These are phyloP conservation scores for Meriones unguiculatus DNA, from an alignment of 2,113 vertebrate genomes.

Conservation along the genomic window DNA sequence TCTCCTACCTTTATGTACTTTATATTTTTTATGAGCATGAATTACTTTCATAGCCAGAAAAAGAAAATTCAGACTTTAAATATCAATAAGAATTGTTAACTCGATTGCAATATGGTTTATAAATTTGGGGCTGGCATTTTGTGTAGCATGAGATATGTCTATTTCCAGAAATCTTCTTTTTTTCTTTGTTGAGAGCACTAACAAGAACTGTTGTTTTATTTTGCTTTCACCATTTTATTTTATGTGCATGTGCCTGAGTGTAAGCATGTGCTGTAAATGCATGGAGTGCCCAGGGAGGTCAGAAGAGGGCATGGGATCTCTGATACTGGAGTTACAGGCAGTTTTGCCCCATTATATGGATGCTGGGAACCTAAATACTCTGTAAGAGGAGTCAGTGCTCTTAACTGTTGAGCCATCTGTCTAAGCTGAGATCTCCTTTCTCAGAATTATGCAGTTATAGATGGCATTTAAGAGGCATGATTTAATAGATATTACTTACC, in stretches of 20 bases:
- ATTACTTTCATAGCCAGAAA: slow-evolving; percentile 14
- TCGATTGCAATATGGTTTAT: background rate
- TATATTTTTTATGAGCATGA: background rate
- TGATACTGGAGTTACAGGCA: background rate
- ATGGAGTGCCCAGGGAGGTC: background rate
- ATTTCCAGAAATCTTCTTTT: background rate
- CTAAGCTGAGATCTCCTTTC: background rate
- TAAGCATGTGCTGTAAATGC: no score
- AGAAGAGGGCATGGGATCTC: background rate
- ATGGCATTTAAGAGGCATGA: slow-evolving; percentile 44
- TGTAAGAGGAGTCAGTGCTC: background rate
- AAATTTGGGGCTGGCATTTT: background rate
- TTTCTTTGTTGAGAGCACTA: slow-evolving; percentile 8
- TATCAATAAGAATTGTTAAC: background rate
- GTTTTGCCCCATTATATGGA: no score
- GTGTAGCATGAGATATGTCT: background rate
- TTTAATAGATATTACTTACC: slow-evolving; percentile 44
- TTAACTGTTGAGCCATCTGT: background rate
- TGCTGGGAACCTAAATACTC: background rate
- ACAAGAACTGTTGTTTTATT: background rate
- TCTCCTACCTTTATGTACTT: background rate
- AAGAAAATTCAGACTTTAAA: slow-evolving; percentile 22
- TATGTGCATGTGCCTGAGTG: background rate
- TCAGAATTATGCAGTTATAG: background rate
- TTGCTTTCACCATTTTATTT: background rate